These are phyloP conservation scores for Campoplex capitator DNA, from an alignment of 2,888 invertebrate genomes.

Conservation along the genomic window DNA sequence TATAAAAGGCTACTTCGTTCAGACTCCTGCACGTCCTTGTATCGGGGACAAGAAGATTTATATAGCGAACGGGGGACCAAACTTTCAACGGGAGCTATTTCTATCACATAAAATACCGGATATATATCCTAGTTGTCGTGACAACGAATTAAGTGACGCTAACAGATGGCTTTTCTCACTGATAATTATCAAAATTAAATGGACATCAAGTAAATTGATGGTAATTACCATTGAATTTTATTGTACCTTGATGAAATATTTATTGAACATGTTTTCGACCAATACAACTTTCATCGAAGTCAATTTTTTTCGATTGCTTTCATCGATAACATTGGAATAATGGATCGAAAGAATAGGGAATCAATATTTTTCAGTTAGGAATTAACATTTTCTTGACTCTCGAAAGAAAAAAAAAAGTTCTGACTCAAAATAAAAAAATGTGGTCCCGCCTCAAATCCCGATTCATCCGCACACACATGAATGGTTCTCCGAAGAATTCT, in stretches of 20 bases:
- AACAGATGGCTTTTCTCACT: background rate
- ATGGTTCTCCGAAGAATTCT: background rate
- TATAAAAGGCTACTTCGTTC: slow-evolving; percentile 32
- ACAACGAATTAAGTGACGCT: background rate
- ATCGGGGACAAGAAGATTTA: slow-evolving; percentile 48
- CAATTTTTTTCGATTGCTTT: background rate
- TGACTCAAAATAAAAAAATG: slow-evolving; percentile 1
- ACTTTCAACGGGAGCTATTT: slow-evolving; percentile 28
- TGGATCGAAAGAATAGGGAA: no score
- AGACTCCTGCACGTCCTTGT: slow-evolving; percentile 16
- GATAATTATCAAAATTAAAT: slow-evolving; percentile 2
- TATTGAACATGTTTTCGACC: no score
- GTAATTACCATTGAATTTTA: background rate
- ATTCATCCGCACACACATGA: background rate
- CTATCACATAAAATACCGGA: slow-evolving; percentile 21
- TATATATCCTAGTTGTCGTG: background rate
- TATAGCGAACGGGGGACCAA: slow-evolving; percentile 39
- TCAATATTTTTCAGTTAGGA: background rate
- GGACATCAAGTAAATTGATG: no score
- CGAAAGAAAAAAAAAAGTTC: background rate
- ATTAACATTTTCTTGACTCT: background rate
- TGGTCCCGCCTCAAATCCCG: background rate
- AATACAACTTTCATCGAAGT: no score
- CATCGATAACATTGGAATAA: no score
- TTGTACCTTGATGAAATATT: no score